A percentile compares a stretch with the other conserved stretches of the same genome.
These are phyloP conservation scores for Panurus biarmicus DNA, from an alignment of 2,113 vertebrate species.

Conservation along the genomic window DNA sequence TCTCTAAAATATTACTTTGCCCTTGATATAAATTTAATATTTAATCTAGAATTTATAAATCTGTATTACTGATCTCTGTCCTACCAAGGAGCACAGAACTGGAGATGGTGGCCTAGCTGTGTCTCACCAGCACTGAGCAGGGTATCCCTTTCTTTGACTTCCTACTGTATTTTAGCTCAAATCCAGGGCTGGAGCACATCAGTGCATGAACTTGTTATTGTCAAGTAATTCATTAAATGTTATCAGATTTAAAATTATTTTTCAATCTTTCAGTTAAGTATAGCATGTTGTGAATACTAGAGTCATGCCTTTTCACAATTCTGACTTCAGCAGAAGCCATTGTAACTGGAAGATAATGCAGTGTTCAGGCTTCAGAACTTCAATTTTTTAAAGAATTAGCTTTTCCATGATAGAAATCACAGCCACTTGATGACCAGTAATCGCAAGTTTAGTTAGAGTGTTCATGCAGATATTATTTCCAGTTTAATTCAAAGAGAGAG, in stretches of 20 bases:
- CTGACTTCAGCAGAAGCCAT: neutral
- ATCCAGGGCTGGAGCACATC: neutral
- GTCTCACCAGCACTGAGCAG: neutral
- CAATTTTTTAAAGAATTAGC: neutral
- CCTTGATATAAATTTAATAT: neutral
- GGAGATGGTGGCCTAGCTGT: neutral
- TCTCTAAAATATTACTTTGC: neutral
- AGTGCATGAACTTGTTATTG: neutral
- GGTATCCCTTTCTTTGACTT: neutral
- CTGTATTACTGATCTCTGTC: neutral
- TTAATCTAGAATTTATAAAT: neutral
- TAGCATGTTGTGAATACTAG: neutral
- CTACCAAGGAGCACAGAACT: neutral
- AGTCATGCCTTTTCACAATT: neutral
- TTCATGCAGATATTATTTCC: neutral
- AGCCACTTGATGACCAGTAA: neutral
- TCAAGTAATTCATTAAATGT: neutral
- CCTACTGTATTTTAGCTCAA: neutral
- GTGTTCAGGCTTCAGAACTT: neutral
- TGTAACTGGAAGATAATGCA: neutral
- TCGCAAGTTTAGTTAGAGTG: neutral
- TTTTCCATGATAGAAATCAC: neutral
- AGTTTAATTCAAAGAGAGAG: neutral
- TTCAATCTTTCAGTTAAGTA: neutral
- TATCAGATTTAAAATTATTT: neutral